Evolutionary conservation across 1,140 invertebrate species (phyloP), one percentile per base, ranked within the genome.

Genomic region (Drosophila sp.): DNA sequence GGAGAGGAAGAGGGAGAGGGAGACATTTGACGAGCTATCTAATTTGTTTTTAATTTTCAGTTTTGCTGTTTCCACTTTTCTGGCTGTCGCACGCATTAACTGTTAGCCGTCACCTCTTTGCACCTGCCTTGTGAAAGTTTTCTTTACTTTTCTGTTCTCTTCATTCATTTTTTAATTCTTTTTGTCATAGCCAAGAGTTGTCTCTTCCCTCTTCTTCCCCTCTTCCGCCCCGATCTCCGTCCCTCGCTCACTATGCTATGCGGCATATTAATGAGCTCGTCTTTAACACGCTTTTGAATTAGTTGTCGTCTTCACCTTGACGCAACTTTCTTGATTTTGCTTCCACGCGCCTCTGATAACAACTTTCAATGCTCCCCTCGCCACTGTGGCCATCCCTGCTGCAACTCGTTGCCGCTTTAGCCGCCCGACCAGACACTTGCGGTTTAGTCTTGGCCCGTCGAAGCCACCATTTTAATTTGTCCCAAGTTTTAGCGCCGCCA

Each of bases 281-380:
- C 76, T 75, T 83, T 84, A 84, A 84, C 80, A 84, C 80, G 80
- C 80, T 83, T 78, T 86, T 84, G 80, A 84, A 84, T 84, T 83
- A 83, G 80, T 83, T 51, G 71, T 71, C 78, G 51, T 58, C 76
- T 69, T 73, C 67, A 77, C 80, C 80, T 80, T 62, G 58, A 9
- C 76, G 45, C 64, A 76, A 80, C 76, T 84, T 83, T 84, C 63
- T 58, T 66, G 72, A 71, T 63, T 66, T 74, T 36, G 21, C 56
- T 18, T 70, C 66, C 46, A 61, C 66, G 75, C 54, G 50, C 18
- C 46, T 40, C 27, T 72, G 58, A 53, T 73, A 73, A 73, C 61
- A 73, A 53, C 54, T 72, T 67, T 59, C 38, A 14, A 14, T 54
- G 38, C 34, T 13, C 38, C 16, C n/a, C 48, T 14, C 8, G n/a